These are phyloP conservation scores for Tetramorium alpestre DNA, from an alignment of 1,140 invertebrate genomes.

Conservation along the genomic window DNA sequence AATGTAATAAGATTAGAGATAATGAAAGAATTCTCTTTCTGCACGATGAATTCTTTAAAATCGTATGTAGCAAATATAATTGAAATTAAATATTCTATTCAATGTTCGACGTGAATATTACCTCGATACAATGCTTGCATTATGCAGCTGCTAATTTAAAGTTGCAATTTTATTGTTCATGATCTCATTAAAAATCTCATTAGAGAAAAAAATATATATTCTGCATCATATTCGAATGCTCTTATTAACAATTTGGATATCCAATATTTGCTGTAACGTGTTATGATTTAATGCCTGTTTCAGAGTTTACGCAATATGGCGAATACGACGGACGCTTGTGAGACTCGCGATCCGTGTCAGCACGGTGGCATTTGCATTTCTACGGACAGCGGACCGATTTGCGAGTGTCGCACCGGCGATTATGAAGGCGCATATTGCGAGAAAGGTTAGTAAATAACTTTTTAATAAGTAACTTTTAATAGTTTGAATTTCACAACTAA, in stretches of 20 bases:
- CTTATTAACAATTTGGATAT: background rate
- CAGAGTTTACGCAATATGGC: conserved; percentile 87
- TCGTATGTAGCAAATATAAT: background rate
- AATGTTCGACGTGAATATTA: background rate
- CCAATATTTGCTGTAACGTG: conserved; percentile 36
- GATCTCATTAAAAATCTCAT: background rate
- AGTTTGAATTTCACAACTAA: background rate
- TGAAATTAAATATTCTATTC: background rate
- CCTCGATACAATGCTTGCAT: background rate
- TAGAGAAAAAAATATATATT: background rate
- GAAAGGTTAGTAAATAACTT: conserved; percentile 90
- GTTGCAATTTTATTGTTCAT: conserved; percentile 6
- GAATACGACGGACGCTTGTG: conserved; percentile 92
- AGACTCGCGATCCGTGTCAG: conserved; percentile 95
- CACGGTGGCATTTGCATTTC: conserved; percentile 97
- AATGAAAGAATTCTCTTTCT: background rate
- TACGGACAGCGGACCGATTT: conserved; percentile 96
- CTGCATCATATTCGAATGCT: background rate
- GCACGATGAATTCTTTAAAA: background rate
- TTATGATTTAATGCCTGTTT: conserved; percentile 79
- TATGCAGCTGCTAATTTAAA: background rate
- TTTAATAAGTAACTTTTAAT: background rate
- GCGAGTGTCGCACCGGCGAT: conserved; percentile 96
- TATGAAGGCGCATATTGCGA: conserved; percentile 97
- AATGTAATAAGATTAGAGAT: no score